phyloP scores from a whole-genome alignment of 2,888 invertebrate species.

The Heliothis peltigera region DNA sequence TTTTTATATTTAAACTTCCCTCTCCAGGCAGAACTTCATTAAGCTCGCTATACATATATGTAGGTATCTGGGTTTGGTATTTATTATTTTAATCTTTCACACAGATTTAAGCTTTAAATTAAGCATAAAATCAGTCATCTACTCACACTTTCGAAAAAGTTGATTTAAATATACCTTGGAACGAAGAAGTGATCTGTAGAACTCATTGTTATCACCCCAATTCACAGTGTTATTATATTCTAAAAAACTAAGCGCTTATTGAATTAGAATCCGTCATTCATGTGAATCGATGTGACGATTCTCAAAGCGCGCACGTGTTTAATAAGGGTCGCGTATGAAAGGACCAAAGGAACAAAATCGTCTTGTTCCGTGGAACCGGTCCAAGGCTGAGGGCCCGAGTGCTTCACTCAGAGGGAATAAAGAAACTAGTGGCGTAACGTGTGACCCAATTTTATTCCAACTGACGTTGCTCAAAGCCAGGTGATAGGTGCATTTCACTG shows the following conservation, averaged over 20 bases:
- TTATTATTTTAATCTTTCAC: no score
- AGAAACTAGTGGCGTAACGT: slow-evolving; percentile 75
- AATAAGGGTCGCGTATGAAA: slow-evolving; percentile 75
- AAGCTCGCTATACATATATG: no score
- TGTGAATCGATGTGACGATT: slow-evolving; percentile 67
- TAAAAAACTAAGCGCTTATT: slow-evolving; percentile 45
- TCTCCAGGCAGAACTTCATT: no score
- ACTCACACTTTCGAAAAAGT: no score
- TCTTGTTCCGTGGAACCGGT: slow-evolving; percentile 71
- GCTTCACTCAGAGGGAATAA: slow-evolving; percentile 59
- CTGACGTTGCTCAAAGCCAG: slow-evolving; percentile 73
- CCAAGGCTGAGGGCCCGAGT: slow-evolving; percentile 64
- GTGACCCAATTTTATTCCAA: slow-evolving; percentile 84
- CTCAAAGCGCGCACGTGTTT: slow-evolving; percentile 83
- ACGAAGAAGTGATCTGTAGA: slow-evolving; percentile 15
- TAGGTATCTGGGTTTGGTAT: no score
- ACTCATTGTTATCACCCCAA: slow-evolving; percentile 44
- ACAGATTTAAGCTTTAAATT: no score
- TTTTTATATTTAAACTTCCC: no score
- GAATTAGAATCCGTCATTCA: slow-evolving; percentile 67
- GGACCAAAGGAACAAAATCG: slow-evolving; percentile 67
- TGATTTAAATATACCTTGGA: background rate
- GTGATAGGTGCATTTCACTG: slow-evolving; percentile 83
- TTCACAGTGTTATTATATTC: slow-evolving; percentile 38
- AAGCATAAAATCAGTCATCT: no score